Base-by-base conservation (phyloP, 2,888 invertebrate species). In the Calameuta pallipes region DNA sequence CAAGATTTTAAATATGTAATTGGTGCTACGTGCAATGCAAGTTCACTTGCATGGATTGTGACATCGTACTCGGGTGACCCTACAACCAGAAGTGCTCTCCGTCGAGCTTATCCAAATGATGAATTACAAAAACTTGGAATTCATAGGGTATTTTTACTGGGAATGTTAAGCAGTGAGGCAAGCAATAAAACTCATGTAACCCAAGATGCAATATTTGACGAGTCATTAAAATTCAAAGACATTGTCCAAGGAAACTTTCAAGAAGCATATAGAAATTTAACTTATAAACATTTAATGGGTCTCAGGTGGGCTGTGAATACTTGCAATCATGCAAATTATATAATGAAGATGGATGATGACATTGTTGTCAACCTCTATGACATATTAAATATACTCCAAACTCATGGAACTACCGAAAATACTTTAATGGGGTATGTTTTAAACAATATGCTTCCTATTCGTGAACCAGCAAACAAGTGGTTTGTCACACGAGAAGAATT, bases 281-380 rank as follows among this genome's bases (percentile, higher is more conserved):
- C 96, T 4, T 95, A 95, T 85, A 97, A 97, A 91, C 96, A 97
- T 87, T 89, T 96, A 0, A 96, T 97, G 96, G 97, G 97, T 0
- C 89, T 97, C 69, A 93, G 94, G 84, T 97, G 97, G 97, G 95
- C 94, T 0, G 92, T 93, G 0, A 92, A 92, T n/a, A 92, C 93
- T 85, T 97, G 97, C 86, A 87, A 86, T 1, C 91, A 92, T 15
- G 93, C 94, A 1, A 93, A 93, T 79, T 96, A 94, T 85, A 92
- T 97, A 37, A 93, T 97, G 41, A 97, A 97, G 93, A 94, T 96
- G 91, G 97, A 97, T 88, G 97, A 97, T 89, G 97, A 97, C 87
- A 95, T 95, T 74, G 94, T 96, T 6, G 93, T 95, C 31, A 95
- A 96, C 90, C 90, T 96, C 35, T 94, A 94, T 83, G 93, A 93